Base-by-base conservation (phyloP, 2,888 invertebrate genomes). In the Mythimna impura region DNA sequence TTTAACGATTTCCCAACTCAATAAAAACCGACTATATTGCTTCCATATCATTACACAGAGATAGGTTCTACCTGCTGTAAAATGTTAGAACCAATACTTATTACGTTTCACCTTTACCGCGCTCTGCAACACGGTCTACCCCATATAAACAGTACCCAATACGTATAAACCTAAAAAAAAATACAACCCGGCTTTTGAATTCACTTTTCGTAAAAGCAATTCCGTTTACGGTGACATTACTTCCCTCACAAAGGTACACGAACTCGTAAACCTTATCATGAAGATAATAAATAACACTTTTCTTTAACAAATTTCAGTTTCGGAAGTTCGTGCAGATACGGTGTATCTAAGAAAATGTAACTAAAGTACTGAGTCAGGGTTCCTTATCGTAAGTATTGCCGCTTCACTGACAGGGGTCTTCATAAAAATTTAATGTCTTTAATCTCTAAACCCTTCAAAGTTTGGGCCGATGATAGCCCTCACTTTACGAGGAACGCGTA, bases 351-450 rank as follows among this genome's bases (percentile, higher is more conserved):
- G 84, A 84, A 88, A 85, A 85, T 87, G 86, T 81, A 86, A 87
- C 83, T 87, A 88, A 90, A 89, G 84, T 88, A 87, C 87, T 87
- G 87, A 91, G 86, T 91, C 90, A 89, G 88, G 79, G 78, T 82
- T 86, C 79, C 89, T 92, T 93, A 92, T 93, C 93, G 86, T 83
- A 78, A 87, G 83, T 83, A 87, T 88, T 89, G 89, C 89, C 91
- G 90, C 89, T 89, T 89, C 91, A 92, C 87, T 92, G 91, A 91
- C 91, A 91, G 93, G 91, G 92, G 93, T 92, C 89, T 92, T 91
- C 93, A 93, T 93, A 94, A 94, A 94, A 94, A 91, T 93, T 92
- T 94, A 94, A 94, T 91, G 90, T 89, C 89, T 91, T 92, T 94
- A 94, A 94, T 94, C 93, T 94, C 94, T 93, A 92, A 93, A 92